Evolutionary conservation across 2,888 invertebrate species (phyloP).

Genomic region (Melanophora roralis): DNA sequence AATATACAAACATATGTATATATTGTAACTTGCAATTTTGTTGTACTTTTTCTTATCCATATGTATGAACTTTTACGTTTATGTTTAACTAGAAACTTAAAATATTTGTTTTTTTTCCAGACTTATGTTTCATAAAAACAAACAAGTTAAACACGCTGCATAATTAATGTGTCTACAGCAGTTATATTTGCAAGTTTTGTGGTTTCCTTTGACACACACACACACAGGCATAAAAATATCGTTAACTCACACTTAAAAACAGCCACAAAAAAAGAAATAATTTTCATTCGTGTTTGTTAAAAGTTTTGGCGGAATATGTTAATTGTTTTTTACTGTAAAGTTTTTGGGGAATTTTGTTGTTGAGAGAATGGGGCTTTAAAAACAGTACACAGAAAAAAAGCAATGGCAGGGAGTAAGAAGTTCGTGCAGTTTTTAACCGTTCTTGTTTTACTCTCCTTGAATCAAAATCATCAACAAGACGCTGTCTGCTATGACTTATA

Average conservation of each 20-base stretch:
- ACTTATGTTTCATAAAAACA: too few species aligned
- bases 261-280: neutral
- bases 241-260: neutral
- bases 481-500: too few species aligned
- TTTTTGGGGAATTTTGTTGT: too few species aligned
- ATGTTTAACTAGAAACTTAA: neutral
- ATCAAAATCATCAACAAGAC: too few species aligned
- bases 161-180: slow-evolving; percentile 61
- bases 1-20: neutral
- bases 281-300: neutral
- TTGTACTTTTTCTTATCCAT: neutral
- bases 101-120: neutral
- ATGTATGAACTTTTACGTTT: slow-evolving; percentile 5
- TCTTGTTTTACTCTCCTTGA: too few species aligned
- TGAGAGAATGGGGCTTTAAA: too few species aligned
- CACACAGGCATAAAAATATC: neutral
- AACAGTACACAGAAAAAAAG: too few species aligned
- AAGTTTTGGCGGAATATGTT: neutral
- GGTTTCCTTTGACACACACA: slow-evolving; percentile 42
- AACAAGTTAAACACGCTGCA: slow-evolving; percentile 31
- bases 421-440: too few species aligned
- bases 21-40: neutral
- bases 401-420: too few species aligned
- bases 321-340: too few species aligned
- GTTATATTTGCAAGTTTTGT: slow-evolving; percentile 54